Evolutionary conservation across 2,797 vertebrate species (phyloP).

Genomic region (Macroramphosus scolopax): DNA sequence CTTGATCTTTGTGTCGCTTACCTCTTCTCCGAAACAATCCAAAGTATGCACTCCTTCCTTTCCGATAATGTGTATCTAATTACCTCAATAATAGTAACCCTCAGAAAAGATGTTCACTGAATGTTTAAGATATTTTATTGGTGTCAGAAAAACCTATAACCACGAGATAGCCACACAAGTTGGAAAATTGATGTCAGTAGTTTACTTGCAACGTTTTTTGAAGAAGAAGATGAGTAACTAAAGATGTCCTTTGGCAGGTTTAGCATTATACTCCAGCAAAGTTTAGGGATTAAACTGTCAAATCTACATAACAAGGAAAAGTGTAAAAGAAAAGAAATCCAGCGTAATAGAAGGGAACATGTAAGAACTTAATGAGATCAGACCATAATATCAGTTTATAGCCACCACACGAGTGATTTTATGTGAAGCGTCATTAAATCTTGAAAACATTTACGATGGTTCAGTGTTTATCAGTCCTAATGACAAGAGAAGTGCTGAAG

Average conservation of each 20-base stretch:
- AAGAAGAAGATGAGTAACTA: no score
- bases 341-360: not conserved
- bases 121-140: slow-evolving; percentile 54
- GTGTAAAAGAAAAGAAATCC: not conserved
- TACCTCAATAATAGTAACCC: slow-evolving; percentile 54
- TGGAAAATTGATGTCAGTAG: slow-evolving; percentile 50
- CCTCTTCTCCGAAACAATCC: slow-evolving; percentile 42
- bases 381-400: no score
- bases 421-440: not conserved
- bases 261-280: not conserved
- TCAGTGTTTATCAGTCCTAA: no score
- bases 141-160: slow-evolving; percentile 30
- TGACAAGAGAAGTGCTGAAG: no score
- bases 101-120: slow-evolving; percentile 48
- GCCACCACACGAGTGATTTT: not conserved
- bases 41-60: slow-evolving; percentile 49
- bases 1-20: slow-evolving; percentile 33
- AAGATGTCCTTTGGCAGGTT: no score
- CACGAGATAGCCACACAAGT: slow-evolving; percentile 33
- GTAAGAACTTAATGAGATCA: not conserved
- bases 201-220: slow-evolving; percentile 20
- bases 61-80: slow-evolving; percentile 38
- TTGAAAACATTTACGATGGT: no score
- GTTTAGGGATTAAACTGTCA: slow-evolving; percentile 1
- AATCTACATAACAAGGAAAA: slow-evolving; percentile 5